These are phyloP conservation scores for Pteria penguin DNA, from an alignment of 2,888 invertebrate genomes.

Conservation along the genomic window DNA sequence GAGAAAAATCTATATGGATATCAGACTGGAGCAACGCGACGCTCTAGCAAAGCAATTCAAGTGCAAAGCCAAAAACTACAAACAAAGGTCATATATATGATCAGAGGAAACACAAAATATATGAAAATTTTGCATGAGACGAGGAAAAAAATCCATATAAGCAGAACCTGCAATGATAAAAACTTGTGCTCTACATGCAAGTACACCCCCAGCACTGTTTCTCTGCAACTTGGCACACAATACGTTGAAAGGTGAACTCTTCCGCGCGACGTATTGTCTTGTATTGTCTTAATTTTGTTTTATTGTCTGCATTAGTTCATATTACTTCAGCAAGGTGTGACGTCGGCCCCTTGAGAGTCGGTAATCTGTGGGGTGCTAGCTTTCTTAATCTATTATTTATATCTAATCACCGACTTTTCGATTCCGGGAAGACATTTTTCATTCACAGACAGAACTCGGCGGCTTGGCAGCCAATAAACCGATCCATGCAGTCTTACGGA, in stretches of 20 bases:
- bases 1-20: too few relatives aligned
- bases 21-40: too few relatives aligned
- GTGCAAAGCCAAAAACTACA: too few relatives aligned
- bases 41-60: too few relatives aligned
- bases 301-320: slow-evolving; percentile 1
- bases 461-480: neutral
- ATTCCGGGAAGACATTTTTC: neutral
- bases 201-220: neutral
- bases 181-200: too few relatives aligned
- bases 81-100: too few relatives aligned
- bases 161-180: too few relatives aligned
- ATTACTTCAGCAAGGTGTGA: neutral
- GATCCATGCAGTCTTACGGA: neutral
- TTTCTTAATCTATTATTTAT: slow-evolving; percentile 36
- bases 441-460: neutral
- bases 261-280: too few relatives aligned
- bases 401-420: slow-evolving; percentile 20
- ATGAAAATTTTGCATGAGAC: too few relatives aligned
- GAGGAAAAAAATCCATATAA: too few relatives aligned
- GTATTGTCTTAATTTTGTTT: slow-evolving; percentile 15
- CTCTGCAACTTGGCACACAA: neutral
- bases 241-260: neutral
- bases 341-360: neutral
- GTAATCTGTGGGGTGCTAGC: slow-evolving; percentile 27
- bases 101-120: too few relatives aligned